These are phyloP conservation scores for Galagoides demidoff DNA, from an alignment of 2,797 vertebrate species.

Conservation along the genomic window DNA sequence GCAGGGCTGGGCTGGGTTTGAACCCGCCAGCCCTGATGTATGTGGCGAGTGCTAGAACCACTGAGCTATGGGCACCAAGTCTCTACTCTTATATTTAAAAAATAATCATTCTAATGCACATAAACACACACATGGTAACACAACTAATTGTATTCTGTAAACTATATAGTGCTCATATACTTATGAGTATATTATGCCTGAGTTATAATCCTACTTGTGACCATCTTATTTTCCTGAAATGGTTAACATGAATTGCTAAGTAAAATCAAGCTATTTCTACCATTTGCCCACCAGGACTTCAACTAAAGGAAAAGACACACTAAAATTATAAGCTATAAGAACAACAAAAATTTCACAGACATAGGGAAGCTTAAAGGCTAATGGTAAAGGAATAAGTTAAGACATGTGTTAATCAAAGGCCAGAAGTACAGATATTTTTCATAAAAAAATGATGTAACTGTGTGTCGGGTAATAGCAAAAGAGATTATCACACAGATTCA, in stretches of 20 bases:
- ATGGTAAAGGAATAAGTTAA: slow-evolving; percentile 69
- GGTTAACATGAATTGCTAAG: not conserved
- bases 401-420: slow-evolving; percentile 71
- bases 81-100: not conserved
- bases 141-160: not conserved
- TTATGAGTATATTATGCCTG: not conserved
- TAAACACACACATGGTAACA: not conserved
- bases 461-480: not conserved
- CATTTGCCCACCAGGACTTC: not conserved
- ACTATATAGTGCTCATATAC: no score
- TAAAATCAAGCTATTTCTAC: slow-evolving; percentile 24
- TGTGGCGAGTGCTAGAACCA: no score
- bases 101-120: not conserved
- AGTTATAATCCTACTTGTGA: not conserved
- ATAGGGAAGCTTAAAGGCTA: slow-evolving; percentile 37
- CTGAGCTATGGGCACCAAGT: no score
- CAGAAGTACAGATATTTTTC: slow-evolving; percentile 27
- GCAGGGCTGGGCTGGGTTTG: no score
- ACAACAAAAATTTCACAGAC: slow-evolving; percentile 41
- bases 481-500: slow-evolving; percentile 54
- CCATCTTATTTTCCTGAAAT: not conserved
- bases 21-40: no score
- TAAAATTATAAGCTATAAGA: slow-evolving; percentile 47
- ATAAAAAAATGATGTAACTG: not conserved
- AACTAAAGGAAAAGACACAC: slow-evolving; percentile 35